Conservation (phyloP, 2,888 invertebrate genomes). For the Antitype chi region DNA sequence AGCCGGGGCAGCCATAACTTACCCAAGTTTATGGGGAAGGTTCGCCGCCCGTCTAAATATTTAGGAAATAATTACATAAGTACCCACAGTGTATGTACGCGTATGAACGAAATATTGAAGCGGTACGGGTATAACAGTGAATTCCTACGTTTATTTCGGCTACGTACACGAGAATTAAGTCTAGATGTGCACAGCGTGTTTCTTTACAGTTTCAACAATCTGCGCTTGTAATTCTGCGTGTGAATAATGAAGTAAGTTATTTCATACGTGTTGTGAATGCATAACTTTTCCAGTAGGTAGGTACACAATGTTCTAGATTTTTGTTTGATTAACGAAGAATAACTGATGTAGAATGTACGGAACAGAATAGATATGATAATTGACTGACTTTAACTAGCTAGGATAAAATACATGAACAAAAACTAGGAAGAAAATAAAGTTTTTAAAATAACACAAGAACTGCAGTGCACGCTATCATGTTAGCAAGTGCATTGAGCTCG, state of each 20-base stretch:
- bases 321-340: neutral
- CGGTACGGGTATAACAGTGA: conserved; percentile 47
- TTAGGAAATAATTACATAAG: conserved; percentile 83
- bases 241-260: conserved; percentile 43
- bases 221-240: conserved; percentile 23
- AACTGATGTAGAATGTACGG: neutral
- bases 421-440: too few relatives aligned
- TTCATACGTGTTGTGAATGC: conserved; percentile 13
- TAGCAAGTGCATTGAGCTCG: conserved; percentile 27
- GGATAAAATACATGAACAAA: conserved; percentile 5
- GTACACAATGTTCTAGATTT: conserved; percentile 8
- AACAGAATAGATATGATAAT: neutral
- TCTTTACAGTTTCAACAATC: conserved; percentile 42
- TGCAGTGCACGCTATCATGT: conserved; percentile 28
- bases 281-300: neutral
- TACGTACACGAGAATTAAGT: conserved; percentile 41
- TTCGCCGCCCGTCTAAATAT: conserved; percentile 79
- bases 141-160: conserved; percentile 51
- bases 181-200: conserved; percentile 23
- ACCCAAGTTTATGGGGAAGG: conserved; percentile 78
- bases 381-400: neutral
- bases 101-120: conserved; percentile 68
- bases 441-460: conserved; percentile 24
- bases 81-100: conserved; percentile 65
- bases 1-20: conserved; percentile 76